Conservation (phyloP, 1,140 invertebrate genomes). For the Armadillidium nasatum region DNA sequence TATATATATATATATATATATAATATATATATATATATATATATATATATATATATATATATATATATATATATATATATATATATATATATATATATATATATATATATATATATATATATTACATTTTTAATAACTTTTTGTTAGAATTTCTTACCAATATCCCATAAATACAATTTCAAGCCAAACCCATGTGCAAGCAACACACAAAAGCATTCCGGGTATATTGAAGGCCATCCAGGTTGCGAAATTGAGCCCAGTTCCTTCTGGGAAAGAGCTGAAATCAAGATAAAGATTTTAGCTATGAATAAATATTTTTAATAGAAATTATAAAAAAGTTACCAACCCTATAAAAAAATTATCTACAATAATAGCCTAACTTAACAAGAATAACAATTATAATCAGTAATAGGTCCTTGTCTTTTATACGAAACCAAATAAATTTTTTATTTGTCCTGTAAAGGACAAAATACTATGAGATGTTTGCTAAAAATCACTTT, state of each 20-base stretch:
- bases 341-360: too few relatives aligned
- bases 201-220: conserved; percentile 65
- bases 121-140: neutral
- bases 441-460: too few relatives aligned
- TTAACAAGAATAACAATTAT: too few relatives aligned
- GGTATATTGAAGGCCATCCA: conserved; percentile 54
- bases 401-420: too few relatives aligned
- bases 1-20: conserved; percentile 9
- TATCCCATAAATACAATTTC: conserved; percentile 68
- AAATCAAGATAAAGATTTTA: neutral
- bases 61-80: conserved; percentile 15
- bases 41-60: conserved; percentile 11
- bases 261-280: conserved; percentile 27
- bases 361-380: too few relatives aligned
- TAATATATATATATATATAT: too few relatives aligned
- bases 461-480: too few relatives aligned
- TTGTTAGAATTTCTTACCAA: conserved; percentile 19
- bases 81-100: neutral
- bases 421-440: too few relatives aligned
- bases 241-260: conserved; percentile 50
- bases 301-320: too few relatives aligned
- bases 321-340: too few relatives aligned
- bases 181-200: conserved; percentile 64
- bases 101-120: conserved; percentile 6
- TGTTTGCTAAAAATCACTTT: too few relatives aligned